Conservation (phyloP, 2,113 vertebrate species). For the Ictalurus punctatus region DNA sequence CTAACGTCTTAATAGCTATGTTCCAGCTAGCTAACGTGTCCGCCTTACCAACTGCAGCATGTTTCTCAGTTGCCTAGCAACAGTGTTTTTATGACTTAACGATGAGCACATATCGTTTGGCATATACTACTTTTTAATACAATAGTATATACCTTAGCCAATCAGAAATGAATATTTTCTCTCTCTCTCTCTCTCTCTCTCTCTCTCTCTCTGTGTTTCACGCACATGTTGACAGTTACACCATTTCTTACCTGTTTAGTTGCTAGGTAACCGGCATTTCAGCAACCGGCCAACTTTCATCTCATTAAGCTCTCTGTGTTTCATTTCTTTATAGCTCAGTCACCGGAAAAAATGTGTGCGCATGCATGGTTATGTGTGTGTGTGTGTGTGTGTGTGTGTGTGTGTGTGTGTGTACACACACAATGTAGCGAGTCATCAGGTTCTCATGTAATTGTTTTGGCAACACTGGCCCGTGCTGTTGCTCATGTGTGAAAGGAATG, state of each 20-base stretch:
- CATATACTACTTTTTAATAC: neutral
- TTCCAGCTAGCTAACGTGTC: neutral
- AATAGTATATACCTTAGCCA: neutral
- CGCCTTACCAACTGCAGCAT: neutral
- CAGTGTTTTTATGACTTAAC: neutral
- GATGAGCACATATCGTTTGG: neutral
- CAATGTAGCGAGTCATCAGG: constrained; percentile 38
- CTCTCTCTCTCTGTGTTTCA: constrained; percentile 29
- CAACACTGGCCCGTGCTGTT: constrained; percentile 39
- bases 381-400: constrained; percentile 12
- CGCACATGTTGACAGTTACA: constrained; percentile 14
- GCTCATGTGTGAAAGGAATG: constrained; percentile 48
- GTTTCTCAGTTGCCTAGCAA: neutral
- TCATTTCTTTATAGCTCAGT: constrained; percentile 50
- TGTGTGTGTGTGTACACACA: neutral
- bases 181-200: constrained; percentile 43
- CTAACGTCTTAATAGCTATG: neutral
- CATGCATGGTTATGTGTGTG: neutral
- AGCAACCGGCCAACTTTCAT: constrained; percentile 50
- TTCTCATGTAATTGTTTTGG: constrained; percentile 46
- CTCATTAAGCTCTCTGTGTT: constrained; percentile 58
- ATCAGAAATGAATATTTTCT: constrained; percentile 5
- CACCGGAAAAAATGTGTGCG: constrained; percentile 57
- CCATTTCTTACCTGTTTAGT: constrained; percentile 45
- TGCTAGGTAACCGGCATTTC: constrained; percentile 59